These are phyloP conservation scores for Harlomillsia oculata DNA, from an alignment of 1,140 invertebrate genomes.

Conservation along the genomic window DNA sequence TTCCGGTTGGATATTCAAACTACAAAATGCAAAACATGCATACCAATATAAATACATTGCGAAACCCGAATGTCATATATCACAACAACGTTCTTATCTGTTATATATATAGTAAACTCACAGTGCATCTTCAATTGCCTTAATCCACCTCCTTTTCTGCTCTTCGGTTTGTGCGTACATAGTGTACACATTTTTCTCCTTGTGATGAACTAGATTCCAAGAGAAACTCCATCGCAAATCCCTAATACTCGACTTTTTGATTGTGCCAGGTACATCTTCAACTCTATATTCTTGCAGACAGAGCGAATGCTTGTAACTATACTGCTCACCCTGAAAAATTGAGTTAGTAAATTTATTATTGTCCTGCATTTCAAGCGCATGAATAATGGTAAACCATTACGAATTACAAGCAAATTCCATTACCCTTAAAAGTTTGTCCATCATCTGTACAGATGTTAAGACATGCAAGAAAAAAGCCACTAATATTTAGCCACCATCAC, in stretches of 20 bases:
- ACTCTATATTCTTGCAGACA: slow-evolving; percentile 74
- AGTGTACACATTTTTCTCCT: slow-evolving; percentile 73
- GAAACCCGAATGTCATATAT: no score
- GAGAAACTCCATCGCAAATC: slow-evolving; percentile 68
- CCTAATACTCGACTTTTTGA: slow-evolving; percentile 50
- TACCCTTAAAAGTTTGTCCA: slow-evolving; percentile 47
- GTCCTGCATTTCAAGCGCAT: slow-evolving; percentile 3
- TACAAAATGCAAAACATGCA: slow-evolving; percentile 40
- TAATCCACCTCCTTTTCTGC: slow-evolving; percentile 79
- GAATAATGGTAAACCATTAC: neutral
- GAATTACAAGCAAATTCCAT: slow-evolving; percentile 28
- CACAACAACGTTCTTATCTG: no score
- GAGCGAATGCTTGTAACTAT: slow-evolving; percentile 78
- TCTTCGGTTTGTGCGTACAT: slow-evolving; percentile 82
- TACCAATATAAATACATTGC: no score
- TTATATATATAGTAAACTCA: no score
- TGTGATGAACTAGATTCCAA: slow-evolving; percentile 73
- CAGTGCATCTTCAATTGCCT: slow-evolving; percentile 82
- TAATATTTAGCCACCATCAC: neutral
- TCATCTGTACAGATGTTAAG: slow-evolving; percentile 39
- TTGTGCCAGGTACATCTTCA: slow-evolving; percentile 56
- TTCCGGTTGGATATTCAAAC: slow-evolving; percentile 77
- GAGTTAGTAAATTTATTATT: neutral
- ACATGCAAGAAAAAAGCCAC: slow-evolving; percentile 9
- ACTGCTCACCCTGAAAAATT: slow-evolving; percentile 67